A percentile compares a stretch with the other conserved stretches of the same genome.
phyloP scores from a whole-genome alignment of 1,140 invertebrate species.

The Bombus sibiricus region DNA sequence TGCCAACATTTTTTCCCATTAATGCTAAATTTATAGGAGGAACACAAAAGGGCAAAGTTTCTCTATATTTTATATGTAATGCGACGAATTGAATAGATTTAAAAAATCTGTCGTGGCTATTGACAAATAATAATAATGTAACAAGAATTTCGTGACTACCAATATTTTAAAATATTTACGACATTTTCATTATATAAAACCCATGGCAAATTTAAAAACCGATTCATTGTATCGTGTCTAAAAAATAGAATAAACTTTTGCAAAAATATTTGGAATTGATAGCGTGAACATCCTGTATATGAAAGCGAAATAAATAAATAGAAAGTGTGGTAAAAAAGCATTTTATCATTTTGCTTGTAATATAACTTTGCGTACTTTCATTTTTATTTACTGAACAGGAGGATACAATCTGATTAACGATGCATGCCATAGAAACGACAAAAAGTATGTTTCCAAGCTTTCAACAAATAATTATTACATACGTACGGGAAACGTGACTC shows the following conservation, averaged over 20 bases:
- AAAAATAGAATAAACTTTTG: background rate
- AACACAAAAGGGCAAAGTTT: background rate
- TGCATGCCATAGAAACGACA: background rate
- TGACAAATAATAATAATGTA: background rate
- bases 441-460: background rate
- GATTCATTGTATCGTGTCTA: background rate
- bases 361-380: background rate
- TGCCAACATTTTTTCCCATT: background rate
- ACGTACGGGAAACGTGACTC: background rate
- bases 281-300: background rate
- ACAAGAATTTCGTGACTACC: background rate
- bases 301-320: background rate
- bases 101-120: background rate
- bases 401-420: background rate
- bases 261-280: background rate
- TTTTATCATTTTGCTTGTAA: background rate
- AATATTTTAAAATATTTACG: background rate
- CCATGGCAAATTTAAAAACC: background rate
- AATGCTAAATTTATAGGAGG: no score
- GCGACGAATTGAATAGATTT: background rate
- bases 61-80: background rate
- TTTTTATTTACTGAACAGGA: no score
- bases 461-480: slow-evolving; percentile 5
- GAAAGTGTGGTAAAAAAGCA: background rate
- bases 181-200: background rate